A percentile compares a stretch with the other conserved stretches of the same genome.
phyloP scores from a whole-genome alignment of 2,888 invertebrate genomes.

The Drosophila birchii region DNA sequence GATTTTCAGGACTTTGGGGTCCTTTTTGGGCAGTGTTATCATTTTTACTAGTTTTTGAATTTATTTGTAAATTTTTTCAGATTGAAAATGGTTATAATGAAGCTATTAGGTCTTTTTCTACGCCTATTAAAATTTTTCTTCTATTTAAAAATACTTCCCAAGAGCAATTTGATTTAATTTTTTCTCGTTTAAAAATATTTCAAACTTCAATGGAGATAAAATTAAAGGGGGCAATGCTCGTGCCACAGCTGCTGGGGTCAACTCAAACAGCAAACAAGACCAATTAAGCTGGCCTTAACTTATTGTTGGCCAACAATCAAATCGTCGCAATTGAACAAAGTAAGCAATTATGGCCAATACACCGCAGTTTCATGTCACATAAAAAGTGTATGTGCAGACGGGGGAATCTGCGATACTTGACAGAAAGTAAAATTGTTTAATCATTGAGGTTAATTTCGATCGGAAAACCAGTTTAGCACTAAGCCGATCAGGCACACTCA shows the following conservation, averaged over 20 bases:
- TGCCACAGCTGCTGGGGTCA: slow-evolving; percentile 41
- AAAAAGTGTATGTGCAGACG: slow-evolving; percentile 46
- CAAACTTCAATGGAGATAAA: slow-evolving; percentile 12
- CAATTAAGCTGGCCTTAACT: slow-evolving; percentile 66
- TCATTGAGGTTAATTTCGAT: slow-evolving; percentile 77
- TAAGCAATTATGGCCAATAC: slow-evolving; percentile 70
- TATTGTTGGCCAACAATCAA: slow-evolving; percentile 60
- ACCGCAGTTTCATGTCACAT: slow-evolving; percentile 50
- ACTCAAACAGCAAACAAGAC: slow-evolving; percentile 33
- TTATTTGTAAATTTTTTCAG: no score
- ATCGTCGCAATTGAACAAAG: slow-evolving; percentile 68
- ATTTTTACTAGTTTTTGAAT: no score
- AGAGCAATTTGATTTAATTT: background rate
- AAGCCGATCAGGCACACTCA: slow-evolving; percentile 48
- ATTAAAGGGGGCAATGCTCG: slow-evolving; percentile 55
- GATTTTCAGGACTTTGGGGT: no score
- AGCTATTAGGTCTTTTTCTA: no score
- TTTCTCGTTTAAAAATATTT: slow-evolving; percentile 53
- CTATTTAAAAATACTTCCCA: background rate
- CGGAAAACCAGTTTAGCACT: slow-evolving; percentile 43
- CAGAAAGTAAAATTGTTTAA: slow-evolving; percentile 70
- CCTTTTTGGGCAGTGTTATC: no score
- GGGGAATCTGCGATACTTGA: slow-evolving; percentile 2
- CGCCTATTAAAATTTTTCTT: background rate
- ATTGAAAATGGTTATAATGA: no score